These are phyloP conservation scores for Dendrolimus kikuchii DNA, from an alignment of 1,140 invertebrate species.

Conservation along the genomic window DNA sequence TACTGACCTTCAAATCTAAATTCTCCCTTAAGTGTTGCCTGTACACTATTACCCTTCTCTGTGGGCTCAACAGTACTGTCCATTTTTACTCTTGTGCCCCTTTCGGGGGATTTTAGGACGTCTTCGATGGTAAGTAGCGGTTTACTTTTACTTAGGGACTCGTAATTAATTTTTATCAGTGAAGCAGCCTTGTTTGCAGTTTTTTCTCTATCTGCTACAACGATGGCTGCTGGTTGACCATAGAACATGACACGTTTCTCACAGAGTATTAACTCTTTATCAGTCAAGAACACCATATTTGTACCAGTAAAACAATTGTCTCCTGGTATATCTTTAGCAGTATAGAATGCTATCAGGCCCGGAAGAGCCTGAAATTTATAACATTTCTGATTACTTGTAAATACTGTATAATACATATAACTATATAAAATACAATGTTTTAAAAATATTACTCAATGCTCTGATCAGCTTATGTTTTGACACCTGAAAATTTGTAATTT, in stretches of 20 bases:
- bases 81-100: slow-evolving; percentile 20
- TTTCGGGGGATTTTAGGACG: slow-evolving; percentile 31
- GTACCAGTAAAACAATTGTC: slow-evolving; percentile 72
- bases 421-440: too few species aligned
- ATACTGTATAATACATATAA: too few species aligned
- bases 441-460: too few species aligned
- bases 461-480: too few species aligned
- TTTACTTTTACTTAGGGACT: slow-evolving; percentile 24
- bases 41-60: slow-evolving; percentile 39
- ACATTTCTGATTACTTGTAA: too few species aligned
- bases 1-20: slow-evolving; percentile 40
- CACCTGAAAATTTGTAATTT: too few species aligned
- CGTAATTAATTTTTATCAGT: slow-evolving; percentile 79
- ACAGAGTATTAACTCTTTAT: slow-evolving; percentile 69
- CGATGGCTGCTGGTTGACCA: slow-evolving; percentile 81
- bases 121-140: slow-evolving; percentile 15
- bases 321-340: slow-evolving; percentile 83
- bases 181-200: slow-evolving; percentile 76
- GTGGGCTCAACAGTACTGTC: slow-evolving; percentile 15
- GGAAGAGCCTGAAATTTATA: slow-evolving; percentile 70
- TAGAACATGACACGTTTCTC: slow-evolving; percentile 73
- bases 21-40: slow-evolving; percentile 47
- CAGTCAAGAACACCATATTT: slow-evolving; percentile 11
- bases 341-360: slow-evolving; percentile 81
- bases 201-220: slow-evolving; percentile 77